Conservation (phyloP, 2,888 invertebrate species). For the Plusia festucae region DNA sequence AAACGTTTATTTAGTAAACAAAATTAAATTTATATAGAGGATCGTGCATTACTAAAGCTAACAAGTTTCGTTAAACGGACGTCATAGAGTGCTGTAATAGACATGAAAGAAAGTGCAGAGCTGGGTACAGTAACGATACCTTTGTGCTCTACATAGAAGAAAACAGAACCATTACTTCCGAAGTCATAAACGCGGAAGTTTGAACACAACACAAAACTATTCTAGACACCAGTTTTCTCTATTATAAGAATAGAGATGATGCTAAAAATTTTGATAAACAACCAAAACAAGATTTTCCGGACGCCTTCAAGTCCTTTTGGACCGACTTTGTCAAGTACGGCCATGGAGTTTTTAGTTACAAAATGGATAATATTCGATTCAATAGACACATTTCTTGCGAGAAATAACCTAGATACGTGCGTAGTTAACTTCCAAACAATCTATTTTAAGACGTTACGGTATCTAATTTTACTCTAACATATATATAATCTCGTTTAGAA, state of each 20-base stretch:
- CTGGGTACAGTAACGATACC: slow-evolving; percentile 81
- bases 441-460: slow-evolving; percentile 43
- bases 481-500: slow-evolving; percentile 14
- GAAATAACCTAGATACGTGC: slow-evolving; percentile 32
- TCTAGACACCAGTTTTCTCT: slow-evolving; percentile 70
- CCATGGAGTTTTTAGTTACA: slow-evolving; percentile 68
- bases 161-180: slow-evolving; percentile 57
- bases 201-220: slow-evolving; percentile 69
- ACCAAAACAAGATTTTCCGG: slow-evolving; percentile 67
- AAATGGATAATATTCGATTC: slow-evolving; percentile 60
- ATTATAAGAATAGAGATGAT: slow-evolving; percentile 64
- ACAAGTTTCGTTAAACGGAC: slow-evolving; percentile 62
- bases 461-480: slow-evolving; percentile 16
- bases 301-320: slow-evolving; percentile 72
- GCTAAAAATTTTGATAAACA: slow-evolving; percentile 63
- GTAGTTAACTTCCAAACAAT: slow-evolving; percentile 37
- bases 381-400: slow-evolving; percentile 71
- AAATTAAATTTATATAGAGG: slow-evolving; percentile 53
- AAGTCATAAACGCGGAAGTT: slow-evolving; percentile 54
- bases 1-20: neutral
- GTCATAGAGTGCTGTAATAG: slow-evolving; percentile 65
- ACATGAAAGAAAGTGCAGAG: slow-evolving; percentile 60
- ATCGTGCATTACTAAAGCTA: slow-evolving; percentile 60
- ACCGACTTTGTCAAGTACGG: slow-evolving; percentile 87
- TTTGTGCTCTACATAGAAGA: slow-evolving; percentile 68